Evolutionary conservation across 2,113 vertebrate species (phyloP), one percentile per base, ranked within the genome.

Genomic region (Tauraco erythrolophus): DNA sequence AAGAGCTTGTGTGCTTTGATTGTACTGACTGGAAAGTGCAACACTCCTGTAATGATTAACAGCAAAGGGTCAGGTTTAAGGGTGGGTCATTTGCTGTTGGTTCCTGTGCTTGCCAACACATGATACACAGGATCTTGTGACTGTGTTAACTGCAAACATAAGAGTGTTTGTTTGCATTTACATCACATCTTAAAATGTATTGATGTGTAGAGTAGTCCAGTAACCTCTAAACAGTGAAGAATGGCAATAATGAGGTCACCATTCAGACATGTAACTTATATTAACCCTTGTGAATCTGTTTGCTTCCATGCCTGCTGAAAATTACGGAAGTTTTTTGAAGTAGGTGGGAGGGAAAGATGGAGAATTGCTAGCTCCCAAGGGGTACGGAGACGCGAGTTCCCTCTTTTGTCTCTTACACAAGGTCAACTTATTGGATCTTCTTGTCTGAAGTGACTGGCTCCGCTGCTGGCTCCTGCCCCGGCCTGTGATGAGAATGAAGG

Each of bases 61-160:
- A 88, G 92, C 89, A 64, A 87, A 93, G 19, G 61, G 92, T 95
- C 87, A 80, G 68, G 93, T 96, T 95, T 96, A 96, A 96, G 86
- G 93, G 94, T 96, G 94, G 92, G 93, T 97, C 95, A 89, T 96
- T 93, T 77, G 68, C 92, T 97, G 82, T 93, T 77, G 87, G 75
- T 92, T 90, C 71, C 80, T 94, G 66, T 91, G 76, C 93, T 94
- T 91, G 85, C 93, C 92, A 80, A 88, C 81, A 79, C 70, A 95
- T 27, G 76, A 92, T 80, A 94, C 61, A 76, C 81, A 58, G 78
- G 74, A 94, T 95, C 89, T 96, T 94, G 92, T 96, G 93, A 91
- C 89, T 97, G 54, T 93, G 78, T 95, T 96, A 87, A 96, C 95
- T 92, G 87, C 89, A 97, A 93, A 96, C 86, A 95, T 62, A 51